phyloP scores from a whole-genome alignment of 2,888 invertebrate species.

The Drosophila nigricruria region DNA sequence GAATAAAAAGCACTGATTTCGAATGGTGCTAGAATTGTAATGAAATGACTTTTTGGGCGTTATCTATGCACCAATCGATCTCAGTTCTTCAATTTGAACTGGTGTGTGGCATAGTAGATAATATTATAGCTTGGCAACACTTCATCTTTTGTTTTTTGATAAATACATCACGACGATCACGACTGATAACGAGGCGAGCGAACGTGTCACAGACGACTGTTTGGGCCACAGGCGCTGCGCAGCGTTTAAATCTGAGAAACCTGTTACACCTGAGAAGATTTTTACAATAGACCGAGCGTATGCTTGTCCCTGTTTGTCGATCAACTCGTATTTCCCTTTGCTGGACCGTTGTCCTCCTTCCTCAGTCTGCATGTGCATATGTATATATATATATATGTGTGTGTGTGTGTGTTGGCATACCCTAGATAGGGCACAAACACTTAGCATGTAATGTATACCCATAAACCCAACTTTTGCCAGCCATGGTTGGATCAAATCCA shows the following conservation, averaged over 20 bases:
- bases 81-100: constrained; percentile 83
- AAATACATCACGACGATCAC: no score
- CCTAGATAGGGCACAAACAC: not conserved
- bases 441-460: constrained; percentile 55
- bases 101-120: constrained; percentile 3
- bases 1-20: constrained; percentile 84
- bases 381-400: not conserved
- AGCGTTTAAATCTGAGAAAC: constrained; percentile 84
- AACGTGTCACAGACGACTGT: constrained; percentile 62
- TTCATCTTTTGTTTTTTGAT: not conserved
- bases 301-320: constrained; percentile 47
- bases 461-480: constrained; percentile 38
- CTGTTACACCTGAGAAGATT: constrained; percentile 84
- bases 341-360: constrained; percentile 8
- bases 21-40: constrained; percentile 84
- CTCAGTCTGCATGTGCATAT: not conserved
- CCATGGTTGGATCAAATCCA: constrained; percentile 47
- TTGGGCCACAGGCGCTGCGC: constrained; percentile 44
- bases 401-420: not conserved
- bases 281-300: constrained; percentile 80
- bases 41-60: constrained; percentile 26
- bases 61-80: constrained; percentile 84
- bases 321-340: constrained; percentile 63
- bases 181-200: constrained; percentile 53
- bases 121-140: not conserved